These are phyloP conservation scores for Procapra przewalskii DNA, from an alignment of 2,113 vertebrate genomes.

Conservation along the genomic window DNA sequence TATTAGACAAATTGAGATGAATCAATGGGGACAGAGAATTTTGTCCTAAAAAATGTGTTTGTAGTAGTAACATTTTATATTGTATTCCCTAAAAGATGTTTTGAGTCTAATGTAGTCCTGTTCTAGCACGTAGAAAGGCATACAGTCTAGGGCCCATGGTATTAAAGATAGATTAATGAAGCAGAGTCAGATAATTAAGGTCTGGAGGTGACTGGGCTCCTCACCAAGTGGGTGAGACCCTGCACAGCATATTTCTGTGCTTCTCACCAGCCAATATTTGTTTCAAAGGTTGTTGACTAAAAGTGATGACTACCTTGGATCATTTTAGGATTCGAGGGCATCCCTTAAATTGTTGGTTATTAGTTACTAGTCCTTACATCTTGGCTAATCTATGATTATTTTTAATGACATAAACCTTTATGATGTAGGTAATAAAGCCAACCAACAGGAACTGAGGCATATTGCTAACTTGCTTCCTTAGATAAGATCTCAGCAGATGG, in stretches of 20 bases:
- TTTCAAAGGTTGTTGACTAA: background rate
- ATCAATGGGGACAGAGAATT: background rate
- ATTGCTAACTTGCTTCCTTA: conserved; percentile 8
- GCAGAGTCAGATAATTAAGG: background rate
- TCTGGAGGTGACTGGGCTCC: background rate
- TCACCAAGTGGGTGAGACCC: background rate
- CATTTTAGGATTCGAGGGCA: conserved; percentile 10
- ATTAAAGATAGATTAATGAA: background rate
- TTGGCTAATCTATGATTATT: background rate
- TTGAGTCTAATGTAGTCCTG: background rate
- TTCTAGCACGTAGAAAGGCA: background rate
- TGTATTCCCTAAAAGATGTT: background rate
- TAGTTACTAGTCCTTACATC: conserved; percentile 25
- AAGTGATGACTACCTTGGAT: background rate
- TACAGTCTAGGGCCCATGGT: background rate
- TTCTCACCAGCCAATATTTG: conserved; percentile 11
- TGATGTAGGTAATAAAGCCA: background rate
- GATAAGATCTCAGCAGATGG: conserved; percentile 1
- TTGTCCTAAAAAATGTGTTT: background rate
- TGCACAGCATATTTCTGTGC: background rate
- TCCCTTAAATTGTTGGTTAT: background rate
- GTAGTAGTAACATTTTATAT: background rate
- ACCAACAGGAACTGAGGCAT: background rate
- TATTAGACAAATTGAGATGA: background rate
- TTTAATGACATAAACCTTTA: background rate